Conservation (phyloP, 2,888 invertebrate genomes). For the Germaria angustata region DNA sequence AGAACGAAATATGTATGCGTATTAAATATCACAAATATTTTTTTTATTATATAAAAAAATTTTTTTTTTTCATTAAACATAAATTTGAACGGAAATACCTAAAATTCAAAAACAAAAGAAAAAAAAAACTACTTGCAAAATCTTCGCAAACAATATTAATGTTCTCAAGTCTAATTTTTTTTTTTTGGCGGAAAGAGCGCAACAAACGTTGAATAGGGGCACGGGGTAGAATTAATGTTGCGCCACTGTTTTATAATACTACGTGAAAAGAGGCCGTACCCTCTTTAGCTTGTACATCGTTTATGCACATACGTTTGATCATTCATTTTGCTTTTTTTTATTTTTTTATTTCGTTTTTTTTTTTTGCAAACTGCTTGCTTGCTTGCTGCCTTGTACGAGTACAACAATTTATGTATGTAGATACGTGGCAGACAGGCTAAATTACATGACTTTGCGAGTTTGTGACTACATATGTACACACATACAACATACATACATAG, state of each 20-base stretch:
- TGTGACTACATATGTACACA: neutral
- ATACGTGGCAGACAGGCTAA: slow-evolving; percentile 60
- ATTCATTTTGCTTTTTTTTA: slow-evolving; percentile 45
- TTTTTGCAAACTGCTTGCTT: slow-evolving; percentile 2
- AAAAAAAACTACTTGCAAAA: slow-evolving; percentile 23
- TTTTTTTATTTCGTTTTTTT: slow-evolving; percentile 6
- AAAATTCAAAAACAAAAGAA: neutral
- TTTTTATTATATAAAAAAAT: too few species aligned
- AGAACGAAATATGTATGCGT: neutral
- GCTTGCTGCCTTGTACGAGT: slow-evolving; percentile 36
- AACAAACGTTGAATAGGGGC: neutral
- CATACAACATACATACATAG: neutral
- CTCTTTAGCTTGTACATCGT: slow-evolving; percentile 55
- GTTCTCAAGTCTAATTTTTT: slow-evolving; percentile 19
- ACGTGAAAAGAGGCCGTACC: slow-evolving; percentile 60
- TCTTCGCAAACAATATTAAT: neutral
- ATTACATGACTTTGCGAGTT: slow-evolving; percentile 47
- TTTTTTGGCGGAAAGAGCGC: neutral
- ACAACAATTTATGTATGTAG: slow-evolving; percentile 50
- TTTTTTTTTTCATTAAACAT: neutral
- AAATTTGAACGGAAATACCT: slow-evolving; percentile 23
- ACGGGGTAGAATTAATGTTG: slow-evolving; percentile 15
- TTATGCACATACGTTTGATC: slow-evolving; percentile 57
- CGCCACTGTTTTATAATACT: slow-evolving; percentile 52
- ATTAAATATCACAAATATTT: neutral